Conservation (phyloP, 2,888 invertebrate genomes). For the Deilephila elpenor region DNA sequence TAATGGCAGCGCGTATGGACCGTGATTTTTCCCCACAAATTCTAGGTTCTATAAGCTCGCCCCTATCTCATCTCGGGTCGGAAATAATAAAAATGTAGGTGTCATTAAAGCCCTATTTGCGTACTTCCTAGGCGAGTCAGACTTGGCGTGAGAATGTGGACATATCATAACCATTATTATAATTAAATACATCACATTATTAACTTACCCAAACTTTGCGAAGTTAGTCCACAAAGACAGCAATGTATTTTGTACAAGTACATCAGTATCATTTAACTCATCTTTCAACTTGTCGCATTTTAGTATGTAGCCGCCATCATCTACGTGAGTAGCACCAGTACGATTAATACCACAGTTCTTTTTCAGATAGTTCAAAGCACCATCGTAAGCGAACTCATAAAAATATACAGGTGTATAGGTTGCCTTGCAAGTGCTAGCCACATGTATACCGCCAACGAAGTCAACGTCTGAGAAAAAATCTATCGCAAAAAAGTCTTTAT, state of each 20-base stretch:
- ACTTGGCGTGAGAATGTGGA: too few species aligned
- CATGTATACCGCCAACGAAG: slow-evolving; percentile 69
- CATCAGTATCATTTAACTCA: slow-evolving; percentile 58
- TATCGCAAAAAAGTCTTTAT: slow-evolving; percentile 69
- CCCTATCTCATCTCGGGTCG: too few species aligned
- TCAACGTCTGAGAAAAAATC: slow-evolving; percentile 80
- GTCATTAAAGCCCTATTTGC: too few species aligned
- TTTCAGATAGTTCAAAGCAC: slow-evolving; percentile 81
- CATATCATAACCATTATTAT: too few species aligned
- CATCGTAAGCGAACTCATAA: slow-evolving; percentile 85
- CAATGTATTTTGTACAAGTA: slow-evolving; percentile 71
- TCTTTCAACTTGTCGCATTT: slow-evolving; percentile 58
- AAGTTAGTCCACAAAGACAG: slow-evolving; percentile 87
- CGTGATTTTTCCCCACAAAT: too few species aligned
- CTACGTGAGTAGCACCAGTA: slow-evolving; percentile 85
- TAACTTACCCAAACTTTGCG: slow-evolving; percentile 81
- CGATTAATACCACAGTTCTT: slow-evolving; percentile 67
- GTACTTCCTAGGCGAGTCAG: too few species aligned
- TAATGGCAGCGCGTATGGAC: too few species aligned
- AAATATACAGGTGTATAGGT: slow-evolving; percentile 80
- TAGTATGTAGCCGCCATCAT: slow-evolving; percentile 86
- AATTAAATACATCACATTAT: too few species aligned
- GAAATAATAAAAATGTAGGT: too few species aligned
- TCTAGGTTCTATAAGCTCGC: too few species aligned
- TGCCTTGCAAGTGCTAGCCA: slow-evolving; percentile 63